Evolutionary conservation across 2,113 vertebrate species (phyloP).

Genomic region (Dendrocopos noguchii): DNA sequence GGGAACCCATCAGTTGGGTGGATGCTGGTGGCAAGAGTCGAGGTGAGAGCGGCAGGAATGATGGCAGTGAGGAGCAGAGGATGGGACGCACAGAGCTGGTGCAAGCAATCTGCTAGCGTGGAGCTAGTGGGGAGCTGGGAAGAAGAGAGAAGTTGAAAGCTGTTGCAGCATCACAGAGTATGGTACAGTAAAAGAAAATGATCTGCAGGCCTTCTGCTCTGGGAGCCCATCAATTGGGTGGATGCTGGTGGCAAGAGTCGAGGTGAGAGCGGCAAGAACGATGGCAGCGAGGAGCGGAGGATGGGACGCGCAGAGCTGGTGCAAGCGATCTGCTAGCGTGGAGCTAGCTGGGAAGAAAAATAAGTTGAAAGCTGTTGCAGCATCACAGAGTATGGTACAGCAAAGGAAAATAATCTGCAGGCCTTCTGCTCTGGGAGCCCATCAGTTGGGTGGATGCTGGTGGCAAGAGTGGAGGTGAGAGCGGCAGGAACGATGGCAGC

Average conservation of each 20-base stretch:
- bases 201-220: conserved; percentile 9
- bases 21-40: background rate
- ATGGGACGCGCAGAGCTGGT: conserved; percentile 54
- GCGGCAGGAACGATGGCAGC: conserved; percentile 7
- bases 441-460: background rate
- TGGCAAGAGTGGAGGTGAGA: background rate
- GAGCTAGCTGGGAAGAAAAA: conserved; percentile 19
- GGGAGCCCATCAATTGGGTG: background rate
- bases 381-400: conserved; percentile 21
- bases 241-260: background rate
- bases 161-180: conserved; percentile 19
- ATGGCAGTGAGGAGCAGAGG: background rate
- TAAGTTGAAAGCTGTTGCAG: conserved; percentile 43
- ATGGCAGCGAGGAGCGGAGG: background rate
- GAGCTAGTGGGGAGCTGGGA: conserved; percentile 8
- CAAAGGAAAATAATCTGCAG: background rate
- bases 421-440: background rate
- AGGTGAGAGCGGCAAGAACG: background rate
- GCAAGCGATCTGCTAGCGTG: conserved; percentile 37
- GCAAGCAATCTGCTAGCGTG: conserved; percentile 37
- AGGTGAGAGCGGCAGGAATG: background rate
- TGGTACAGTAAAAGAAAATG: background rate
- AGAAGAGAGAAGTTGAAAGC: conserved; percentile 46
- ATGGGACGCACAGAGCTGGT: conserved; percentile 55
- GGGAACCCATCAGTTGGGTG: background rate